Evolutionary conservation across 2,888 invertebrate species (phyloP).

Genomic region (Lutraria lutraria): DNA sequence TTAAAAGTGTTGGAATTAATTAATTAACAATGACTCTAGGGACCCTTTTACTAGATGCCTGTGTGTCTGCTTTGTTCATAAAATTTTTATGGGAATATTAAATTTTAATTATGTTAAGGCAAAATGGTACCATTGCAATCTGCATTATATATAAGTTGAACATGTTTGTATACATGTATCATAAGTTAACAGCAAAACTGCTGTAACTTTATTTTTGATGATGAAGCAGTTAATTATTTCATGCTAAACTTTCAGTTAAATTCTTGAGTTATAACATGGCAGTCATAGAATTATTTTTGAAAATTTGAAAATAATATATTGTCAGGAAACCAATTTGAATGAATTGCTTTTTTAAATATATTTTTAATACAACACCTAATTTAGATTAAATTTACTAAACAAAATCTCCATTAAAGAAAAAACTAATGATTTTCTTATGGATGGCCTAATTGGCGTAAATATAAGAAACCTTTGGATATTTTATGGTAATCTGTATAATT

Average conservation of each 20-base stretch:
- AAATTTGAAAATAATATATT: too few relatives aligned
- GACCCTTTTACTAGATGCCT: neutral
- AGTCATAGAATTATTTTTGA: too few relatives aligned
- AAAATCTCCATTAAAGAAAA: neutral
- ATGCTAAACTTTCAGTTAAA: too few relatives aligned
- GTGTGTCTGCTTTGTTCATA: neutral
- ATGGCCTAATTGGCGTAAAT: neutral
- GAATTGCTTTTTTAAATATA: too few relatives aligned
- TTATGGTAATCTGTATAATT: neutral
- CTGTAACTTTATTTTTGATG: too few relatives aligned
- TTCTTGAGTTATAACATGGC: too few relatives aligned
- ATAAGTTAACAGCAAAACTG: too few relatives aligned
- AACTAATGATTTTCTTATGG: neutral
- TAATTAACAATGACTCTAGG: conserved; percentile 14
- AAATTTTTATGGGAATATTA: conserved; percentile 17
- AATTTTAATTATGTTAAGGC: conserved; percentile 18
- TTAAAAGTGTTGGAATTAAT: conserved; percentile 5
- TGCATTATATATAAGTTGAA: neutral
- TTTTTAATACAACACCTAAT: too few relatives aligned
- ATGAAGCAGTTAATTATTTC: too few relatives aligned
- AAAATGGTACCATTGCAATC: neutral
- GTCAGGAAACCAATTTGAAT: too few relatives aligned
- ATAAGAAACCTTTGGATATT: neutral
- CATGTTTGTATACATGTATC: neutral
- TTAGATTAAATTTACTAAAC: too few relatives aligned